Percentiles rank a stretch among this genome's conserved stretches.
phyloP scores from a whole-genome alignment of 2,888 invertebrate species.

The Eristalis pertinax region DNA sequence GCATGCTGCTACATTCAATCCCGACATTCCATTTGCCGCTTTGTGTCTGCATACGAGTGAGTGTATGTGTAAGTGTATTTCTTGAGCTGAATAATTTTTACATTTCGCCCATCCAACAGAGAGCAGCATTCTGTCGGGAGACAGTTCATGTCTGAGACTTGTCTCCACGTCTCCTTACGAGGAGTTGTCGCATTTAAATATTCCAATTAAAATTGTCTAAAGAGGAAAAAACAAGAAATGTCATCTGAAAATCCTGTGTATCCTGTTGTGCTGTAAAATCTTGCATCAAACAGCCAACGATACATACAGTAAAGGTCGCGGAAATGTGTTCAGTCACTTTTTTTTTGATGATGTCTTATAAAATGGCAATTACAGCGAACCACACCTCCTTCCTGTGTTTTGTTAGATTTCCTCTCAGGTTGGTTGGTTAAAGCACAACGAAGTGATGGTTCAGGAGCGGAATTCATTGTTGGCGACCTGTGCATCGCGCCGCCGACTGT shows the following conservation, averaged over 20 bases:
- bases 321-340: not conserved
- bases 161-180: not conserved
- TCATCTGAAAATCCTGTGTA: constrained; percentile 52
- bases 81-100: not conserved
- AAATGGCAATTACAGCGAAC: not conserved
- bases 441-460: no score
- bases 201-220: constrained; percentile 69
- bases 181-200: constrained; percentile 61
- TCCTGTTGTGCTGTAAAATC: constrained; percentile 9
- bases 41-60: not conserved
- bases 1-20: not conserved
- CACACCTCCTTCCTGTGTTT: no score
- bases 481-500: not conserved
- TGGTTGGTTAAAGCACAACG: no score
- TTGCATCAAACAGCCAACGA: not conserved
- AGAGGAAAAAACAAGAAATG: constrained; percentile 60
- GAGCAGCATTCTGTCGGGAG: constrained; percentile 16
- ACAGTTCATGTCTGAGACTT: constrained; percentile 18
- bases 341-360: not conserved
- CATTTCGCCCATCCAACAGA: not conserved
- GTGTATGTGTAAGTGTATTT: not conserved
- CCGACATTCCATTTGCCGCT: not conserved
- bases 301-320: not conserved
- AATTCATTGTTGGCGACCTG: not conserved
- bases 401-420: no score